Evolutionary conservation across 1,140 invertebrate species (phyloP).

Genomic region (Drosophila baimaii): DNA sequence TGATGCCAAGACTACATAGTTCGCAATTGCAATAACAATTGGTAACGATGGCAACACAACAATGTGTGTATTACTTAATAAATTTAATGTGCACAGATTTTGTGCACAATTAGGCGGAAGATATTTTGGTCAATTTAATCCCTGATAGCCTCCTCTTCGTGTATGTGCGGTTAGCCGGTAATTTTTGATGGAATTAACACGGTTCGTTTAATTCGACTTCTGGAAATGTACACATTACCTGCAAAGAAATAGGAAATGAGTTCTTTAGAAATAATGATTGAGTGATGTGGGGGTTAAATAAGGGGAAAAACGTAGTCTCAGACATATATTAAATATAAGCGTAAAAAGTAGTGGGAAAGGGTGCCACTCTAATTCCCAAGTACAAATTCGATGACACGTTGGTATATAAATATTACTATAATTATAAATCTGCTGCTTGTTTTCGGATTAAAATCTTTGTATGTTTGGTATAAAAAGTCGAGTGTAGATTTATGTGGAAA

Average conservation of each 20-base stretch:
- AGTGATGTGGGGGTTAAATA: background rate
- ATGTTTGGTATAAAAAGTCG: no score
- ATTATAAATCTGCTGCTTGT: no score
- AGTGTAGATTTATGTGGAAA: no score
- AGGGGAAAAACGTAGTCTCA: no score
- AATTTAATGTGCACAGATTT: slow-evolving; percentile 71
- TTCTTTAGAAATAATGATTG: background rate
- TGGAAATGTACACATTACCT: slow-evolving; percentile 45
- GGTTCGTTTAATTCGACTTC: slow-evolving; percentile 8
- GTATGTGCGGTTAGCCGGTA: slow-evolving; percentile 11
- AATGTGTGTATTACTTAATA: slow-evolving; percentile 66
- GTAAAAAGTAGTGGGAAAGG: background rate
- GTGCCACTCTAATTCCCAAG: no score
- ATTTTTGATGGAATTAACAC: slow-evolving; percentile 31
- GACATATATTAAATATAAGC: background rate
- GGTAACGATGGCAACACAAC: slow-evolving; percentile 51
- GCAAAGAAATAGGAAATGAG: slow-evolving; percentile 26
- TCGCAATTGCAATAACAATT: slow-evolving; percentile 41
- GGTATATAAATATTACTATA: no score
- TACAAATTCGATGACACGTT: no score
- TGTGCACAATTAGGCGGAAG: slow-evolving; percentile 62
- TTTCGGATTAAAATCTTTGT: no score
- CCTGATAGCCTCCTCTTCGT: slow-evolving; percentile 7
- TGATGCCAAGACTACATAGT: slow-evolving; percentile 18
- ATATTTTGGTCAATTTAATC: slow-evolving; percentile 57